A percentile compares a stretch with the other conserved stretches of the same genome.
phyloP scores from a whole-genome alignment of 2,797 vertebrate species.

The Halcyon badia region DNA sequence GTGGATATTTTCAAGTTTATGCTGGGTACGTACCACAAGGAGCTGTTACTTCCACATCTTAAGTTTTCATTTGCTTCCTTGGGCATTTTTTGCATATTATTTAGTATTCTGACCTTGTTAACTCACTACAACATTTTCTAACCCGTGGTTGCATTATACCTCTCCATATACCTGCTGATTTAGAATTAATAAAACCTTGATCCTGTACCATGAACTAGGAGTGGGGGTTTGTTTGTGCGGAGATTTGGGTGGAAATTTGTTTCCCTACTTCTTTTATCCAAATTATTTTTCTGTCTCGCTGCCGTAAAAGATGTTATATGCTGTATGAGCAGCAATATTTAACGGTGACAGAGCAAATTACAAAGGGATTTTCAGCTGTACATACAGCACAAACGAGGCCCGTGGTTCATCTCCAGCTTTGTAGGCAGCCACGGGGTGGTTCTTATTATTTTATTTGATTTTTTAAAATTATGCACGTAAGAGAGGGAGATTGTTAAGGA shows the following conservation, averaged over 20 bases:
- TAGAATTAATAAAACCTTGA: constrained; percentile 7
- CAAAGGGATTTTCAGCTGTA: constrained; percentile 5
- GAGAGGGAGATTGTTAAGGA: background rate
- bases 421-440: background rate
- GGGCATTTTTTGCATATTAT: background rate
- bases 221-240: background rate
- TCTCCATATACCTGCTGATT: background rate
- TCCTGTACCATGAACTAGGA: background rate
- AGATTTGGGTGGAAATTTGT: constrained; percentile 16
- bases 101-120: background rate
- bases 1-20: background rate
- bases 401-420: background rate
- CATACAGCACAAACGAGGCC: background rate
- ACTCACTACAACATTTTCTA: background rate
- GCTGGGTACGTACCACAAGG: fast-evolving
- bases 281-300: background rate
- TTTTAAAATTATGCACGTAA: background rate
- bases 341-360: constrained; percentile 43
- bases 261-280: background rate
- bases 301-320: background rate
- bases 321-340: background rate
- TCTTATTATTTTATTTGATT: background rate
- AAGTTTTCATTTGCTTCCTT: background rate
- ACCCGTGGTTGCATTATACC: background rate
- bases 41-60: background rate